Evolutionary conservation across 64 coral and sea anemone genomes (phyloP).

Genomic region (Astreopora myriophthalma): DNA sequence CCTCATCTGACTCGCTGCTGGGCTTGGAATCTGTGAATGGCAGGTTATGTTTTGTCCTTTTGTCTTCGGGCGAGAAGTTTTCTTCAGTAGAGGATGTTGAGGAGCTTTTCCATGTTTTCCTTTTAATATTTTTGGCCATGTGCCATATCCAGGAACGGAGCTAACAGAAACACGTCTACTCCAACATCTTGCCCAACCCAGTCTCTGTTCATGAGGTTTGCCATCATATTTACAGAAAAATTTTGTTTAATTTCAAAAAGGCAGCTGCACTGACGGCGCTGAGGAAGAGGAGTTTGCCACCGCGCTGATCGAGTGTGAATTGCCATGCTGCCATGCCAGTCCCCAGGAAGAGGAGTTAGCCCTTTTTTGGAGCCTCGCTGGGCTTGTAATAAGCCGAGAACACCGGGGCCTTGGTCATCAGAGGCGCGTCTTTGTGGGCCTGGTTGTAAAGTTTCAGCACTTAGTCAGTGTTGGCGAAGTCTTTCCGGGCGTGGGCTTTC

Average conservation of each 20-base stretch:
- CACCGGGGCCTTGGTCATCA: neutral
- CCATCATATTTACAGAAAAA: too few species aligned
- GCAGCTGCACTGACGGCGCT: too few species aligned
- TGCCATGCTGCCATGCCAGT: too few species aligned
- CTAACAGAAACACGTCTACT: neutral
- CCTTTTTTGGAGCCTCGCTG: conserved; percentile 12
- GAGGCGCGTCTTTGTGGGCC: neutral
- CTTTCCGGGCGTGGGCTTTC: neutral
- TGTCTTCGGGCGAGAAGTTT: neutral
- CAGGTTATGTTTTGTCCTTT: neutral
- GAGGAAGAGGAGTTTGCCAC: too few species aligned
- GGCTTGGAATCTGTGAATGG: neutral
- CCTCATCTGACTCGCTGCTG: neutral
- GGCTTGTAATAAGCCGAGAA: conserved; percentile 39
- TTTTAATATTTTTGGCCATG: neutral
- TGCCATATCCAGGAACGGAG: neutral
- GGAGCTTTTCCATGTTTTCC: neutral
- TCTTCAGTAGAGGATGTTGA: neutral
- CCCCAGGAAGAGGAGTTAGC: too few species aligned
- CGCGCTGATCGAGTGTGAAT: too few species aligned
- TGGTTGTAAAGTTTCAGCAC: conserved; percentile 49
- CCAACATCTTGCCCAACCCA: too few species aligned
- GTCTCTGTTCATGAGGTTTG: too few species aligned
- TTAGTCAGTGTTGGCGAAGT: conserved; percentile 10
- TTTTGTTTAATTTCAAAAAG: too few species aligned